Evolutionary conservation across 1,140 invertebrate genomes (phyloP).

Genomic region (Eriosoma lanigerum): DNA sequence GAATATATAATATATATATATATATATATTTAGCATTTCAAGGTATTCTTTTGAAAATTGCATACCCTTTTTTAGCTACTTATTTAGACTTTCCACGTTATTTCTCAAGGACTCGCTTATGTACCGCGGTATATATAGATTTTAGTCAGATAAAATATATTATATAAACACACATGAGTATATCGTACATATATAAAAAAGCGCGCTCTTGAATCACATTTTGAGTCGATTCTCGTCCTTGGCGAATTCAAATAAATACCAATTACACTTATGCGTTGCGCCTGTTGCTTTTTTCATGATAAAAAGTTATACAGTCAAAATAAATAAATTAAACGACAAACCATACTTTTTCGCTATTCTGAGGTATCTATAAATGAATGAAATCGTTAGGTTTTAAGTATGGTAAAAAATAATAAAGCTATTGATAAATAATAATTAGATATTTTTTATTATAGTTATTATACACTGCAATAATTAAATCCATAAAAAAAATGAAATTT

Average conservation of each 20-base stretch:
- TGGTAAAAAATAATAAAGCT: too few relatives aligned
- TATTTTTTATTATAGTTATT: too few relatives aligned
- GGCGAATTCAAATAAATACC: conserved; percentile 3
- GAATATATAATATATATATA: neutral
- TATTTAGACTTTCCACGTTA: conserved; percentile 32
- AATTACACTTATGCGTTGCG: neutral
- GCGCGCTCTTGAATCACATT: conserved; percentile 1
- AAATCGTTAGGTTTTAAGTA: too few relatives aligned
- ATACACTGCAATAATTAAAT: too few relatives aligned
- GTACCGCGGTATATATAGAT: neutral
- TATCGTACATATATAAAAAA: neutral
- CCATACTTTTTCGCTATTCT: too few relatives aligned
- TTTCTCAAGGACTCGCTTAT: conserved; percentile 15
- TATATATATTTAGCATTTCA: conserved; percentile 3
- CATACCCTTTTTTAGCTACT: conserved; percentile 37
- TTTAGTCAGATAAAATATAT: conserved; percentile 4
- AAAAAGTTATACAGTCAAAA: too few relatives aligned
- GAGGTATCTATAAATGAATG: too few relatives aligned
- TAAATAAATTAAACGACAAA: too few relatives aligned
- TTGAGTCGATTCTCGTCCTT: conserved; percentile 12
- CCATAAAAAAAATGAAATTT: too few relatives aligned
- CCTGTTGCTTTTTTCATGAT: too few relatives aligned
- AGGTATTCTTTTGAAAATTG: conserved; percentile 20
- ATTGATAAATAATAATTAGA: too few relatives aligned
- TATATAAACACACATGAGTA: neutral